phyloP scores from a whole-genome alignment of 2,888 invertebrate genomes.

The Coelogynopora nodosa region DNA sequence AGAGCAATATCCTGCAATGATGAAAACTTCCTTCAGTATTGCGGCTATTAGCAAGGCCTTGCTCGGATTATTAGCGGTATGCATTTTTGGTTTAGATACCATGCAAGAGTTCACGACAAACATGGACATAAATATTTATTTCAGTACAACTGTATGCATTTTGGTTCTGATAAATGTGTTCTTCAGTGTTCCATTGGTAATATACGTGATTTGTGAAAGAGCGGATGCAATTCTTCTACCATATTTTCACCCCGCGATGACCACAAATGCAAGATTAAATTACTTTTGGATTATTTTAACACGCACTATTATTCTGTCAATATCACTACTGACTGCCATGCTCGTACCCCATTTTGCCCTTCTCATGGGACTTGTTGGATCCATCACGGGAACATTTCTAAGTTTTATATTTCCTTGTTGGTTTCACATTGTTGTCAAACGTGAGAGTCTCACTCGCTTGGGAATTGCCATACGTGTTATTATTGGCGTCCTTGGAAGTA shows the following conservation, averaged over 20 bases:
- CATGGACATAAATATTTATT: conserved; percentile 8
- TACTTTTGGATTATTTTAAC: conserved; percentile 42
- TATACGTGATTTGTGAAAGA: conserved; percentile 41
- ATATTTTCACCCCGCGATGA: conserved; percentile 26
- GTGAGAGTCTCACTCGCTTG: background rate
- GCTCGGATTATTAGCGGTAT: conserved; percentile 37
- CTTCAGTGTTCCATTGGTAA: conserved; percentile 45
- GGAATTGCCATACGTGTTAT: conserved; percentile 3
- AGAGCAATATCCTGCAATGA: conserved; percentile 19
- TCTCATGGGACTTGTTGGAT: conserved; percentile 44
- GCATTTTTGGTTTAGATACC: conserved; percentile 42
- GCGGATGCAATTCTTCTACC: conserved; percentile 16
- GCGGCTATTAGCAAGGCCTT: conserved; percentile 40
- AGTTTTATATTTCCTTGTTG: conserved; percentile 41
- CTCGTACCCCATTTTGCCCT: conserved; percentile 45
- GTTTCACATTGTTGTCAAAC: conserved; percentile 41
- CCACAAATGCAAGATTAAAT: background rate
- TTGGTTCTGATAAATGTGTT: conserved; percentile 40
- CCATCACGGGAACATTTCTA: conserved; percentile 43
- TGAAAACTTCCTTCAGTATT: conserved; percentile 42
- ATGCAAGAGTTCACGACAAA: conserved; percentile 38
- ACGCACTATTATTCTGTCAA: conserved; percentile 34
- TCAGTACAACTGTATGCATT: conserved; percentile 9
- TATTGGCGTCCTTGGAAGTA: background rate
- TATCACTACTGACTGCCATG: conserved; percentile 39